Percentiles rank a stretch among this genome's conserved stretches.
phyloP scores from a whole-genome alignment of 2,113 vertebrate genomes.

The Tachuris rubrigastra region DNA sequence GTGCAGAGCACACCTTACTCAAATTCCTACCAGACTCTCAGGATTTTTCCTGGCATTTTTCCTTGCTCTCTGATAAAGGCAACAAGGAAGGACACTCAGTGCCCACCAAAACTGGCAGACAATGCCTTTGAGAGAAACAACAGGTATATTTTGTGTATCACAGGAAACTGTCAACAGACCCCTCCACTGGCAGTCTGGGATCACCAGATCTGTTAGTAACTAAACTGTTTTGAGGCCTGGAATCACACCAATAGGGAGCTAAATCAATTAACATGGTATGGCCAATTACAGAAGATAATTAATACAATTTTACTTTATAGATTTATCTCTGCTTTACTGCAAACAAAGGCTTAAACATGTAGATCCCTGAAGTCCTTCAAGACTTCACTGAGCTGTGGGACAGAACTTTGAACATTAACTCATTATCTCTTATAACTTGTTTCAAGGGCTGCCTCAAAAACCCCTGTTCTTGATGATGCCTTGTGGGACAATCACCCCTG shows the following conservation, averaged over 20 bases:
- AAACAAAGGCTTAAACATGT: not conserved
- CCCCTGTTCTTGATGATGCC: rapidly evolving
- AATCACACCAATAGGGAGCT: not conserved
- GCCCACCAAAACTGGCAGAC: not conserved
- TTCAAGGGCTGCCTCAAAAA: not conserved
- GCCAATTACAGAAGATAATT: not conserved
- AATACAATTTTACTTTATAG: not conserved
- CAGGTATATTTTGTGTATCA: not conserved
- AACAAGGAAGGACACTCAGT: not conserved
- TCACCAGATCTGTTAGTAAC: not conserved
- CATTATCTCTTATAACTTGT: not conserved
- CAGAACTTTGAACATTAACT: not conserved
- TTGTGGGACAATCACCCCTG: not conserved
- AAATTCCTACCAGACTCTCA: not conserved
- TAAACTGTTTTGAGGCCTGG: not conserved
- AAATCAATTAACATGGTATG: not conserved
- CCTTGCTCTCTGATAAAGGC: not conserved
- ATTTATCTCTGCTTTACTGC: not conserved
- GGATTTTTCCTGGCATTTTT: not conserved
- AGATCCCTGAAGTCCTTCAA: not conserved
- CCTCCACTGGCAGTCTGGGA: not conserved
- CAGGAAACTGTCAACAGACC: not conserved
- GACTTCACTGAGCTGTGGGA: not conserved
- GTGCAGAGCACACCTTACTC: rapidly evolving
- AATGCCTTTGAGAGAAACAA: not conserved